phyloP scores from a whole-genome alignment of 2,888 invertebrate genomes.

The Orthonychiurus folsomi region DNA sequence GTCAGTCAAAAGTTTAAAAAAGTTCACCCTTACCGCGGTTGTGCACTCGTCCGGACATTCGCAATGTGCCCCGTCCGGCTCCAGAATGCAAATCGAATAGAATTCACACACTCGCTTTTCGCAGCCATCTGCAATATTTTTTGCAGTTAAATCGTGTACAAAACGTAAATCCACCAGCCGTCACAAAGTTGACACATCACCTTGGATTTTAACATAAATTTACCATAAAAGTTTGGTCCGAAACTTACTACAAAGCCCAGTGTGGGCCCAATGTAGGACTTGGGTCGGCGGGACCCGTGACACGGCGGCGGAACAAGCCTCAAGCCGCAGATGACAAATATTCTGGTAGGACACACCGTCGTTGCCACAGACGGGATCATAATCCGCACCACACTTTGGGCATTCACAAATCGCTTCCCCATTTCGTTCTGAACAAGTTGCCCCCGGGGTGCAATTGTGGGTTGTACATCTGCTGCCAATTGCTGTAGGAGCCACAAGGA shows the following conservation, averaged over 20 bases:
- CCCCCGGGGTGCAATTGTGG: conserved; percentile 67
- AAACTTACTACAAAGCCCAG: conserved; percentile 76
- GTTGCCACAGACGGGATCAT: conserved; percentile 73
- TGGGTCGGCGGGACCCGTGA: conserved; percentile 56
- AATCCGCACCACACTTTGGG: conserved; percentile 72
- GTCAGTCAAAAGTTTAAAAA: too few relatives aligned
- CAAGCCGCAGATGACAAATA: conserved; percentile 69
- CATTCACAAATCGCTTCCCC: conserved; percentile 72
- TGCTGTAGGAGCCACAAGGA: conserved; percentile 45
- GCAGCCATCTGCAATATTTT: conserved; percentile 57
- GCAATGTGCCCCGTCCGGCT: conserved; percentile 47
- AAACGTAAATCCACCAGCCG: too few relatives aligned
- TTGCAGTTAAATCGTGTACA: too few relatives aligned
- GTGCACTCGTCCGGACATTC: conserved; percentile 48
- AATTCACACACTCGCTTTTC: conserved; percentile 65
- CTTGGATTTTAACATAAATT: not conserved
- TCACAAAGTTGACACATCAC: too few relatives aligned
- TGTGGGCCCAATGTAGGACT: conserved; percentile 44
- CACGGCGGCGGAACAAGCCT: conserved; percentile 66
- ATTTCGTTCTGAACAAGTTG: conserved; percentile 59
- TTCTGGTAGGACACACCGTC: conserved; percentile 76
- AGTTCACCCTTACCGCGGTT: conserved; percentile 41
- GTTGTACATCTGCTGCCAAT: conserved; percentile 59
- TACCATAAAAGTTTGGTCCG: not conserved
- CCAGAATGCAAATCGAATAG: conserved; percentile 63